phyloP scores from a whole-genome alignment of 2,888 invertebrate species.

The Nymphalis c-album region DNA sequence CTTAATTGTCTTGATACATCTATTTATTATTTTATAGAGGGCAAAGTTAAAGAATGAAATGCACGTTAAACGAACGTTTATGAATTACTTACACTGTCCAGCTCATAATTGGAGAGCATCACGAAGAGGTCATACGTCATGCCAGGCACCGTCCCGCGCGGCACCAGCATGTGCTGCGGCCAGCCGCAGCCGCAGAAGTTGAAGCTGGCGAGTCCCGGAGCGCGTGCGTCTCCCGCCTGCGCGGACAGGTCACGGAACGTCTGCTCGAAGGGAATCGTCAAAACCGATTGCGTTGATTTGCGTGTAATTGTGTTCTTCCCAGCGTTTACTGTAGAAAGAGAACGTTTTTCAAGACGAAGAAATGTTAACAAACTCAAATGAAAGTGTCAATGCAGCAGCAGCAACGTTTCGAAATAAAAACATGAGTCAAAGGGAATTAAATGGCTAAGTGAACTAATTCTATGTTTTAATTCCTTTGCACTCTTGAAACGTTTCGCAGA shows the following conservation, averaged over 20 bases:
- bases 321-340: slow-evolving; percentile 74
- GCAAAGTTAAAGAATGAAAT: too few species aligned
- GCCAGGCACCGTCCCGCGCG: slow-evolving; percentile 73
- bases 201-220: slow-evolving; percentile 57
- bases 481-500: too few species aligned
- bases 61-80: slow-evolving; percentile 57
- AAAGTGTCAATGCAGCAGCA: too few species aligned
- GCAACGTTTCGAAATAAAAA: too few species aligned
- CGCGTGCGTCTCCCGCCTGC: slow-evolving; percentile 52
- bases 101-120: slow-evolving; percentile 76
- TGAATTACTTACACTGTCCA: slow-evolving; percentile 77
- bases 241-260: slow-evolving; percentile 85
- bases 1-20: too few species aligned
- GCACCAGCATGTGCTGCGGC: slow-evolving; percentile 82
- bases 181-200: slow-evolving; percentile 84
- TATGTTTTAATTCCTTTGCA: too few species aligned
- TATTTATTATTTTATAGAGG: too few species aligned
- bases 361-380: too few species aligned
- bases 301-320: slow-evolving; percentile 81
- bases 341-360: too few species aligned
- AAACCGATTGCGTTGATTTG: slow-evolving; percentile 80
- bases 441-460: too few species aligned
- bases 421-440: too few species aligned
- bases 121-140: slow-evolving; percentile 67
- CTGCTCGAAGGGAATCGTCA: slow-evolving; percentile 82